Conservation (phyloP, 2,888 invertebrate genomes). For the Torymus auratus region DNA sequence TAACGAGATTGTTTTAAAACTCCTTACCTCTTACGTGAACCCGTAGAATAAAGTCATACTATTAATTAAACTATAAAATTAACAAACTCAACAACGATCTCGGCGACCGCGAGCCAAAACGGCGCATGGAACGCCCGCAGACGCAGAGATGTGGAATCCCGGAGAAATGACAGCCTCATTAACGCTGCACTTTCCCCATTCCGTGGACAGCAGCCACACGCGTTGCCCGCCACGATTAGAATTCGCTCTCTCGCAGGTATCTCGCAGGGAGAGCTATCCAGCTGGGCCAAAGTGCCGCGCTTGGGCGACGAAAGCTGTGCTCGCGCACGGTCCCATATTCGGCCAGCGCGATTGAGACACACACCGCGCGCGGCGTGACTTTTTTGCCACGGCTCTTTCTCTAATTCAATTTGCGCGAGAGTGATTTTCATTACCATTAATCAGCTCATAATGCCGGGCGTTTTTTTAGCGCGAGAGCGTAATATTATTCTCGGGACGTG, state of each 20-base stretch:
- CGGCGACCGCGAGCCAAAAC: too few relatives aligned
- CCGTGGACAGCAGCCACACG: not conserved
- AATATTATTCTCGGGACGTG: too few relatives aligned
- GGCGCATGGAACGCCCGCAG: too few relatives aligned
- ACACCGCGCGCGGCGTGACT: not conserved
- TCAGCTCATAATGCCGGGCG: conserved; percentile 4
- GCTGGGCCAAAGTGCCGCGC: conserved; percentile 3
- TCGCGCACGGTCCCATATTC: conserved; percentile 32
- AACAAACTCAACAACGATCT: too few relatives aligned
- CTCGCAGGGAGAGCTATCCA: not conserved
- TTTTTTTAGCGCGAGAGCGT: not conserved
- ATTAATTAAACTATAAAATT: too few relatives aligned
- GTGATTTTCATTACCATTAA: conserved; percentile 28
- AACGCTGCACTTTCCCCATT: conserved; percentile 4
- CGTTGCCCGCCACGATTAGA: not conserved
- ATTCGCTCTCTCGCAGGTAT: not conserved
- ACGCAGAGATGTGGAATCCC: not conserved
- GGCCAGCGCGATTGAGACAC: conserved; percentile 33
- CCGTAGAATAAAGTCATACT: too few relatives aligned
- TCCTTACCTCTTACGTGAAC: too few relatives aligned
- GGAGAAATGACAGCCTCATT: conserved; percentile 6
- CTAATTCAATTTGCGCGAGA: conserved; percentile 38
- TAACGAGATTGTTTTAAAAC: too few relatives aligned
- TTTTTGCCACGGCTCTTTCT: not conserved
- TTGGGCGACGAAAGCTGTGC: conserved; percentile 11